These are phyloP conservation scores for Papilio gigon DNA, from an alignment of 2,888 invertebrate genomes.

Conservation along the genomic window DNA sequence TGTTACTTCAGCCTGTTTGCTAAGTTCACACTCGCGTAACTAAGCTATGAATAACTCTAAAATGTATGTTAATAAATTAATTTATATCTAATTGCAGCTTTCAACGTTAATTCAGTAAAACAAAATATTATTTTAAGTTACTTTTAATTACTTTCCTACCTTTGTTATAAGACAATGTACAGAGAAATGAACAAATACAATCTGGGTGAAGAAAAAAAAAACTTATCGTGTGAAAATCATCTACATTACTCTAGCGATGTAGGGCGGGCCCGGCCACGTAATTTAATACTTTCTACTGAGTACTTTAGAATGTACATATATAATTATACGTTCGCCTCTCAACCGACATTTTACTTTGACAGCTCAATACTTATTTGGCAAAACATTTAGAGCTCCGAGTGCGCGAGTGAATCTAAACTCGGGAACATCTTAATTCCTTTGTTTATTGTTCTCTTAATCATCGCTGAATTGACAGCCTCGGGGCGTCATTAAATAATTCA, in stretches of 20 bases:
- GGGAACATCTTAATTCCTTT: constrained; percentile 37
- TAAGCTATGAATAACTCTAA: neutral
- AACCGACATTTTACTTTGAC: constrained; percentile 70
- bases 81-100: constrained; percentile 9
- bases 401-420: constrained; percentile 26
- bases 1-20: too few relatives aligned
- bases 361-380: constrained; percentile 70
- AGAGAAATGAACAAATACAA: constrained; percentile 59
- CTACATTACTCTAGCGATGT: constrained; percentile 56
- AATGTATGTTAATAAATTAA: neutral
- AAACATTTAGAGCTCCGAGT: constrained; percentile 42
- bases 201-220: constrained; percentile 53
- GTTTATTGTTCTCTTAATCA: constrained; percentile 41
- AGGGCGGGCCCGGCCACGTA: constrained; percentile 61
- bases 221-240: constrained; percentile 74
- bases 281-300: constrained; percentile 75
- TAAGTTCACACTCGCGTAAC: neutral
- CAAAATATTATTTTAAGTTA: constrained; percentile 22
- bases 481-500: constrained; percentile 27
- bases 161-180: constrained; percentile 62
- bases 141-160: constrained; percentile 40
- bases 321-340: constrained; percentile 70
- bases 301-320: constrained; percentile 64
- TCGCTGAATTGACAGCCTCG: constrained; percentile 28
- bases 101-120: constrained; percentile 32